Base-by-base conservation (phyloP, 1,140 invertebrate species). In the Nebria ingens region DNA sequence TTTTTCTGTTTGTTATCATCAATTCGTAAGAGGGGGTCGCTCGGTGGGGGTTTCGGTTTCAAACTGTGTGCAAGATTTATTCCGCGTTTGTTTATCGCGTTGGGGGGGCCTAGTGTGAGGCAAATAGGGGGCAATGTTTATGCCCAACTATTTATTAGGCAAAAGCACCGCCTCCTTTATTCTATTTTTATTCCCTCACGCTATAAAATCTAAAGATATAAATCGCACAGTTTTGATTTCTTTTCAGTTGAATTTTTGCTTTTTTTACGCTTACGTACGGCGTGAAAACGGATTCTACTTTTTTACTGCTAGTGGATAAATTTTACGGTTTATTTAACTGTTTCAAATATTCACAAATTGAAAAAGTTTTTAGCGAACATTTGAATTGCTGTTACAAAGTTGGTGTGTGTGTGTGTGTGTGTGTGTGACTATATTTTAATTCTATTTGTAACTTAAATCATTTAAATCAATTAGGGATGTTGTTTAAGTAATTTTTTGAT, bases 331-430 rank as follows among this genome's bases (percentile, higher is more conserved):
- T 45, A 45, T 45, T 45, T 45, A 45, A 45, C 40, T 45, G 40
- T 45, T 45, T 45, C 40, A 45, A 17, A 45, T 45, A 45, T 45
- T 45, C 40, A 45, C 40, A 45, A 45, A 45, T 45, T 45, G 40
- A 45, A 45, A 45, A 45, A 45, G 40, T 45, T 45, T 45, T 45
- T 45, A 9, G 40, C 15, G 9, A 9, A 45, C 40, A 45, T 45
- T 9, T 17, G 40, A 45, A 45, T 45, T 9, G 40, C 4, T 17
- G 40, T 11, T 11, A 45, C 40, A 45, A 45, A n/a, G n/a, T n/a
- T n/a, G n/a, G n/a, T n/a, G n/a, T n/a, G n/a, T n/a, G n/a, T n/a
- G n/a, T n/a, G n/a, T n/a, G n/a, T n/a, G n/a, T n/a, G n/a, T n/a
- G n/a, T n/a, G n/a, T n/a, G n/a, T n/a, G n/a, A n/a, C n/a, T n/a